These are phyloP conservation scores for Andrena marginata DNA, from an alignment of 2,888 invertebrate species.

Conservation along the genomic window DNA sequence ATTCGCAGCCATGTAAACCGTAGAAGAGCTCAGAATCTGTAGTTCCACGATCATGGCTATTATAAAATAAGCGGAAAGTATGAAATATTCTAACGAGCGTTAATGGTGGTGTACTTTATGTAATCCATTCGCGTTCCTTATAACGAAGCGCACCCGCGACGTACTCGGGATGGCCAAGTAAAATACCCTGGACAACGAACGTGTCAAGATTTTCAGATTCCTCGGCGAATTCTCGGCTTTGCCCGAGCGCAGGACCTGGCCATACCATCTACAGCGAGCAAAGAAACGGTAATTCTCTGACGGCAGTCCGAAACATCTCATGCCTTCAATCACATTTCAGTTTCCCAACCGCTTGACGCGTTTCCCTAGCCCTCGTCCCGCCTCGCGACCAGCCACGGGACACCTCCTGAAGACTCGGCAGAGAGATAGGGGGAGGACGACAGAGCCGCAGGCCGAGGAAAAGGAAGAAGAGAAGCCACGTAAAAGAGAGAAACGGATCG, in stretches of 20 bases:
- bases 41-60: too few relatives aligned
- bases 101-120: too few relatives aligned
- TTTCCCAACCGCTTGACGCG: constrained; percentile 18
- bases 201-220: not conserved
- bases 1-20: too few relatives aligned
- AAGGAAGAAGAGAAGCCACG: constrained; percentile 19
- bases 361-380: constrained; percentile 31
- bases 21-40: too few relatives aligned
- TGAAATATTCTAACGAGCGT: too few relatives aligned
- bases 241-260: not conserved
- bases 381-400: constrained; percentile 39
- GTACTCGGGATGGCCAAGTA: not conserved
- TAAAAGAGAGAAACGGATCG: constrained; percentile 45
- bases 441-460: not conserved
- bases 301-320: not conserved
- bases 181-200: not conserved
- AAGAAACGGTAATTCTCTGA: not conserved
- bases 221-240: not conserved
- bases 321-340: constrained; percentile 14
- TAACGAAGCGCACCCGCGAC: not conserved
- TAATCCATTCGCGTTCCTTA: not conserved
- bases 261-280: not conserved
- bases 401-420: constrained; percentile 56
- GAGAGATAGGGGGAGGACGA: constrained; percentile 46
- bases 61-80: too few relatives aligned